Evolutionary conservation across 2,888 invertebrate species (phyloP).

Genomic region (Lasius platythorax): DNA sequence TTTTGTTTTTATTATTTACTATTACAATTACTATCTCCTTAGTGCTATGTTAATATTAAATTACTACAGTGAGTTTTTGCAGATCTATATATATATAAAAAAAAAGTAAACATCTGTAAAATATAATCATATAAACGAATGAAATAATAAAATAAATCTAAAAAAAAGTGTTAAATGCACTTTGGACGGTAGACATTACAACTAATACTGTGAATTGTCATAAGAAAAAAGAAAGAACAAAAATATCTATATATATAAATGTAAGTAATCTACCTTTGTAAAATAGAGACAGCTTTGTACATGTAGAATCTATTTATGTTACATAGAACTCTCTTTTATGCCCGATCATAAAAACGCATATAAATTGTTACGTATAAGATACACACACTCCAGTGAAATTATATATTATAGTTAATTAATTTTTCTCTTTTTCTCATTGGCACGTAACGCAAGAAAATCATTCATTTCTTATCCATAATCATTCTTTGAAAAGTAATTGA

Average conservation of each 20-base stretch:
- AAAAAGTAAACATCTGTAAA: constrained; percentile 72
- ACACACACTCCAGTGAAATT: constrained; percentile 29
- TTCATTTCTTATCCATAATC: neutral
- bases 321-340: constrained; percentile 37
- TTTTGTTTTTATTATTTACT: constrained; percentile 32
- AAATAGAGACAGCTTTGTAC: constrained; percentile 66
- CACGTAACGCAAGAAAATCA: neutral
- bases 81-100: constrained; percentile 54
- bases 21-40: constrained; percentile 46
- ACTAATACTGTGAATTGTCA: constrained; percentile 79
- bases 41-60: constrained; percentile 62
- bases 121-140: constrained; percentile 65
- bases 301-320: constrained; percentile 58
- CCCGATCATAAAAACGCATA: constrained; percentile 27
- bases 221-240: constrained; percentile 59
- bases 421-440: constrained; percentile 7
- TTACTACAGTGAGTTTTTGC: constrained; percentile 67
- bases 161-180: constrained; percentile 80
- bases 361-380: constrained; percentile 28
- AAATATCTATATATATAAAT: constrained; percentile 51
- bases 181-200: constrained; percentile 84
- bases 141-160: constrained; percentile 77
- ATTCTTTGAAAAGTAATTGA: neutral
- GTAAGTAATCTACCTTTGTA: constrained; percentile 67
- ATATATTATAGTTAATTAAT: constrained; percentile 29